Percentiles rank a stretch among this genome's conserved stretches.
These are phyloP conservation scores for Pristionchus fissidentatus DNA, from an alignment of 2,888 invertebrate genomes.

Conservation along the genomic window DNA sequence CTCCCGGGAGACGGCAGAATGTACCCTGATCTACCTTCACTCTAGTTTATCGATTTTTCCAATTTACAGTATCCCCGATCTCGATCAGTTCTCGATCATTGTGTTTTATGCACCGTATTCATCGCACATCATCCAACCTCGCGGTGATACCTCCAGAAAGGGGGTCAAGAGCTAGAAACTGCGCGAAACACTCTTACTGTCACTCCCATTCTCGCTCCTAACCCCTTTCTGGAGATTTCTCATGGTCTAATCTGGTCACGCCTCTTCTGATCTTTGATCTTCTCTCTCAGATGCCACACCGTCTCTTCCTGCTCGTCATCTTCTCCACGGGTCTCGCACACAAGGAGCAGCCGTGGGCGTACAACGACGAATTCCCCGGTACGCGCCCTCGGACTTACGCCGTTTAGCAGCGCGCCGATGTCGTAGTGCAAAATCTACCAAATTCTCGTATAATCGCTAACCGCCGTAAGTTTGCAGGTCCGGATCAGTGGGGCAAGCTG, in stretches of 20 bases:
- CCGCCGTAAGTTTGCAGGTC: constrained; percentile 81
- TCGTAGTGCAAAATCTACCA: background rate
- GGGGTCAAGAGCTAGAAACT: no score
- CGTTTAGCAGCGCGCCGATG: background rate
- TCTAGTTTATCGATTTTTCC: background rate
- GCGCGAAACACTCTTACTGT: background rate
- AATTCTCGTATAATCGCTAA: background rate
- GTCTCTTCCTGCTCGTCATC: background rate
- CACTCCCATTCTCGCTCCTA: background rate
- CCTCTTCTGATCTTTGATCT: background rate
- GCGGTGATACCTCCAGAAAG: no score
- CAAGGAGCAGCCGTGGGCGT: background rate
- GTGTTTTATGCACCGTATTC: background rate
- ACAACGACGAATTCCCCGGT: background rate
- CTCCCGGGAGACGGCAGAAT: no score
- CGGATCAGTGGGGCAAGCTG: constrained; percentile 92
- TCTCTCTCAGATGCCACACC: constrained; percentile 8
- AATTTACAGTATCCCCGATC: background rate
- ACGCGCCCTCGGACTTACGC: background rate
- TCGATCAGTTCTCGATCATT: background rate
- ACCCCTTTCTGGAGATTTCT: background rate
- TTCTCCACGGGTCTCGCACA: background rate
- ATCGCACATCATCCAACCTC: background rate
- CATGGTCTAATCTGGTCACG: background rate
- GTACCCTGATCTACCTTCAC: no score